Evolutionary conservation across 2,113 vertebrate species (phyloP), one percentile per base, ranked within the genome.

Genomic region (Callocephalon fimbriatum): DNA sequence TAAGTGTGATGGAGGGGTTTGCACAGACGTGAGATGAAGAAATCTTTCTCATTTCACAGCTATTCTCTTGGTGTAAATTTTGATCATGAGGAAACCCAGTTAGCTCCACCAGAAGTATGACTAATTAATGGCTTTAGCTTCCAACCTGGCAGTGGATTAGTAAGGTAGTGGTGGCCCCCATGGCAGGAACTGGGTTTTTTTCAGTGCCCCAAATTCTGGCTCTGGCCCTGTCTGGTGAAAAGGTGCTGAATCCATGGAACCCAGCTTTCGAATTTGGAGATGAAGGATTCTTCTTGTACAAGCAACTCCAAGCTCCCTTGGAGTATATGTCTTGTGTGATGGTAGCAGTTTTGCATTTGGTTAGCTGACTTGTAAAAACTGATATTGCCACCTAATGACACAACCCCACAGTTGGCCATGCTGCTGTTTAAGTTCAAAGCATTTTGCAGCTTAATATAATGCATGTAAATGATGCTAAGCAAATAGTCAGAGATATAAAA

Each of bases 301-400:
- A 73, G 44, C 15, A 66, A 35, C 71, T 66, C 50, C 35, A 44
- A 2, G n/a, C n/a, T 58, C 20, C 32, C 47, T 54, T 0, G 0
- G 50, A 44, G 29, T 25, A 21, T 29, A 0, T 4, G 7, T 32
- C 32, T 35, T 31, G 14, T 40, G 26, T 63, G 63, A 10, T 76
- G 38, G 53, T 35, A n/a, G 44, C 21, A 38, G 26, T 56, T 78
- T 20, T 4, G 15, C 31, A 32, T 86, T 67, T 77, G 71, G 47
- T 82, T 32, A 42, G 29, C 20, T 54, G 75, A 25, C 67, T 73
- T 0, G 0, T 72, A 40, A 79, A 68, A 58, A 37, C 27, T 45
- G 51, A 23, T 74, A 7, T 1, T 81, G 59, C 61, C 38, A 27
- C 4, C 1, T 74, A 86, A 59, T 65, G 54, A 12, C 59, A 38